Evolutionary conservation across 1,140 invertebrate species (phyloP), one percentile per base, ranked within the genome.

Genomic region (Zaprionus lachaisei): DNA sequence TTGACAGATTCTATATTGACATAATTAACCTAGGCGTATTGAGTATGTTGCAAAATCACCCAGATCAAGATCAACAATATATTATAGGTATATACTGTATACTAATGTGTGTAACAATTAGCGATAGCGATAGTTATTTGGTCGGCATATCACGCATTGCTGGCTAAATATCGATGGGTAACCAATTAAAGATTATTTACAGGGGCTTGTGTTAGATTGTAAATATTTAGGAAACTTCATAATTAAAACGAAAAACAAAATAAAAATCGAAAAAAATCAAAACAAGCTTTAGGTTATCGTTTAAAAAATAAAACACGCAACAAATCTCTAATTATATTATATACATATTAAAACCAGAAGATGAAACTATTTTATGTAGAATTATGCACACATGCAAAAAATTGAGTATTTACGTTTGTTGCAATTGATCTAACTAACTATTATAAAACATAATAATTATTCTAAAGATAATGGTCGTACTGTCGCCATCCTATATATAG

Each of bases 151-250:
- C 61, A 65, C 7, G 15, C 38, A 57, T 37, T 47, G 4, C n/a
- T 17, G 58, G 51, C 61, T 60, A 56, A 74, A 77, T 67, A n/a
- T 9, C 61, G 61, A 71, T 71, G 65, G 65, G 58, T 58, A 82
- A 76, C 77, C 60, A 81, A 74, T 75, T 34, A 78, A 87, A 66
- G 81, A 90, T 85, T 85, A 90, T 78, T 85, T 90, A 90, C 85
- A 90, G 85, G 85, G 85, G 86, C 81, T 90, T 90, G 81, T 90
- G 84, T 89, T 89, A 87, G 84, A 71, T 81, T 87, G 84, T 87
- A 87, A 55, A 87, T 87, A 85, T 38, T 63, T 41, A 73, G 34
- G 72, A 28, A 26, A 49, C 70, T 67, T 66, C 26, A 60, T 26
- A 66, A 56, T 57, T n/a, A 3, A 31, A 54, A 54, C 4, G 11